Evolutionary conservation across 2,888 invertebrate genomes (phyloP), one percentile per base, ranked within the genome.

Genomic region (Didymodactylos carnosus): DNA sequence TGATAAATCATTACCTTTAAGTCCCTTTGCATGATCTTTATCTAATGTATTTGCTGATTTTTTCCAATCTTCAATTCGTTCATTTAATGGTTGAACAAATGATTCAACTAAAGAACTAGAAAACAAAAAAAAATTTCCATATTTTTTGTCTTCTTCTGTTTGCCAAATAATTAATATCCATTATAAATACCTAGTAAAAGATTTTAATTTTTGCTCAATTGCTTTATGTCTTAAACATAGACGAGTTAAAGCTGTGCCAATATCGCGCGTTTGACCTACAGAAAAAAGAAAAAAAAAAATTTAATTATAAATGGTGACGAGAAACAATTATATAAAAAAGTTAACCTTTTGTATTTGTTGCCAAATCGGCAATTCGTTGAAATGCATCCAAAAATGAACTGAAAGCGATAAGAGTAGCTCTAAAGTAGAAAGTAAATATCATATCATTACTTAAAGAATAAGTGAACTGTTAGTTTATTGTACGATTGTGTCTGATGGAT

Each of bases 281-380:
- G 77, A 75, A 75, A 76, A 39, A 40, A n/a, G n/a, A n/a, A n/a
- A n/a, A n/a, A n/a, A n/a, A n/a, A n/a, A n/a, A n/a, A n/a, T n/a
- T n/a, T n/a, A n/a, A n/a, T n/a, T n/a, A n/a, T n/a, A n/a, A n/a
- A n/a, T n/a, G n/a, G n/a, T n/a, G n/a, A n/a, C n/a, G n/a, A n/a
- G n/a, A n/a, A n/a, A n/a, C n/a, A n/a, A n/a, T n/a, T n/a, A n/a
- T n/a, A n/a, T n/a, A n/a, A 71, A 69, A 13, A 40, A 29, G 23
- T n/a, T 87, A 86, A 94, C 95, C 95, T 89, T 92, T 89, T 77
- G 95, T 90, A 83, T 89, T 92, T 77, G 94, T 95, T 69, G 95
- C 95, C 79, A 94, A 90, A 85, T 97, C 97, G 77, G 95, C 94
- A 76, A 97, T 92, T 86, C 91, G 92, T 87, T 97, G 97, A 87